Base-by-base conservation (phyloP, 2,113 vertebrate genomes). In the Aythya baeri region DNA sequence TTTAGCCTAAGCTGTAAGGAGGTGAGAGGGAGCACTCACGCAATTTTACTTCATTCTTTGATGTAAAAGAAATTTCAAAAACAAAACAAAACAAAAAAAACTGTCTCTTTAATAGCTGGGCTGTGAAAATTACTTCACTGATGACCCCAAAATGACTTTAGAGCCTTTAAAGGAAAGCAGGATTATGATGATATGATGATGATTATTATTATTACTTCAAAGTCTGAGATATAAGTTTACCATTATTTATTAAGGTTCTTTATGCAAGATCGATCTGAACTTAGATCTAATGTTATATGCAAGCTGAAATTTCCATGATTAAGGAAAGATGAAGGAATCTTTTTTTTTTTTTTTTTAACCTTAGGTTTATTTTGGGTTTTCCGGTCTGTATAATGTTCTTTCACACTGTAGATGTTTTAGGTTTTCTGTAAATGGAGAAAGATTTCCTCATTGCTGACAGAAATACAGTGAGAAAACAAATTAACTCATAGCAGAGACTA, bases 381-480 rank as follows among this genome's bases (percentile, higher is more conserved):
- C 61, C 55, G 65, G 49, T 44, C 70, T 68, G 23, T 62, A 77
- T 32, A 83, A 43, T 83, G 25, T 86, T 89, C 25, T 59, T 94
- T 83, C 76, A 67, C 25, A 10, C 26, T 78, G 67, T n/a, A 86
- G 67, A 85, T n/a, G 44, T 73, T 91, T 74, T 91, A 75, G 73
- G 59, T 41, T 88, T 93, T 59, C 59, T 80, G 25, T 49, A 36
- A 43, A 18, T 65, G 66, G 72, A 50, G 74, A 57, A 68, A 90
- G 22, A 61, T 91, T 81, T 36, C 32, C 32, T 84, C 14, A 16
- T 3, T 7, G 29, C 14, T 74, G 57, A 75, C 70, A 91, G 73
- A 94, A 89, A 88, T 79, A 73, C 52, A 71, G 67, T 32, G 27
- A 76, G 78, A 87, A 75, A 81, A 44, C 59, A 86, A 94, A 93